phyloP scores from a whole-genome alignment of 92 coral and sea anemone species.

The Porites divaricata region DNA sequence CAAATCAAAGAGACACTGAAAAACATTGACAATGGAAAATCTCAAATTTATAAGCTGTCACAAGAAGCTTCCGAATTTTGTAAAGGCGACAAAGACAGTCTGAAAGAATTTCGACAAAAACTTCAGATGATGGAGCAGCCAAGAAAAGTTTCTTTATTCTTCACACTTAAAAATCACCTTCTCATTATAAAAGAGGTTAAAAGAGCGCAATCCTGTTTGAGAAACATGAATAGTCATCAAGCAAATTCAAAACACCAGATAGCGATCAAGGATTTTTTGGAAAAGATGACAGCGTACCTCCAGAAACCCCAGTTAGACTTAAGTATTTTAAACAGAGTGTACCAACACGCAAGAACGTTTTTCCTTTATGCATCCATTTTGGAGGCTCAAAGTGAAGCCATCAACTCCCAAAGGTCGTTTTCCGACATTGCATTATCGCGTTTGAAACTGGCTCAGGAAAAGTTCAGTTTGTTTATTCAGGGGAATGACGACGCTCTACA shows the following conservation, averaged over 20 bases:
- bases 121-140: too few relatives aligned
- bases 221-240: background rate
- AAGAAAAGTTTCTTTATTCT: background rate
- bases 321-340: background rate
- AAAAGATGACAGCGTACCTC: slow-evolving; percentile 10
- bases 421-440: background rate
- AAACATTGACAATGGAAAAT: slow-evolving; percentile 28
- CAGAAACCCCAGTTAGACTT: slow-evolving; percentile 16
- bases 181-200: background rate
- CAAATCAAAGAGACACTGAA: slow-evolving; percentile 44
- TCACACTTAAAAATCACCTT: slow-evolving; percentile 3
- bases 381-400: slow-evolving; percentile 13
- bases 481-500: slow-evolving; percentile 25
- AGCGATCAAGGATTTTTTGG: background rate
- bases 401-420: background rate
- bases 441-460: background rate
- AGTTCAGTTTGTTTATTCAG: slow-evolving; percentile 11
- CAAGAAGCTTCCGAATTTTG: background rate
- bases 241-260: background rate
- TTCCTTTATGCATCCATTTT: slow-evolving; percentile 4
- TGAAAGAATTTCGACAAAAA: background rate
- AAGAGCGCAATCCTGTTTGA: background rate
- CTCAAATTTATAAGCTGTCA: background rate
- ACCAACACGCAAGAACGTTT: slow-evolving; percentile 5
- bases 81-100: too few relatives aligned